Evolutionary conservation across 2,888 invertebrate genomes (phyloP).

Genomic region (Leucania comma): DNA sequence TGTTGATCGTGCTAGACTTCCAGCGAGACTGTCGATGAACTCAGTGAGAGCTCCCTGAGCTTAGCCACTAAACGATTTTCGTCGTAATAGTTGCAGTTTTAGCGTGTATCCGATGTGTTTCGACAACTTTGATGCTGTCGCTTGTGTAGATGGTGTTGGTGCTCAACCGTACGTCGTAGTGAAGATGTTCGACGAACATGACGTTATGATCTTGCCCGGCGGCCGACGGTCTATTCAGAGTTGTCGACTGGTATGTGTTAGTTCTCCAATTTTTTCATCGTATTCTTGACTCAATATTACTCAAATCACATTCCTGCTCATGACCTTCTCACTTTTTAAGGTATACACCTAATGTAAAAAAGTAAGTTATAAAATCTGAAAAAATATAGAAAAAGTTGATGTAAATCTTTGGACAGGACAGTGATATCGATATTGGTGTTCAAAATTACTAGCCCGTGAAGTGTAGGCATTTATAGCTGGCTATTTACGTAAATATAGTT

Average conservation of each 20-base stretch:
- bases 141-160: slow-evolving; percentile 34
- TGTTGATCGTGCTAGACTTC: slow-evolving; percentile 65
- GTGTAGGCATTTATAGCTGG: slow-evolving; percentile 48
- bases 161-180: slow-evolving; percentile 38
- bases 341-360: slow-evolving; percentile 45
- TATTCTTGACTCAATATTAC: slow-evolving; percentile 56
- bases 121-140: slow-evolving; percentile 53
- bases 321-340: slow-evolving; percentile 38
- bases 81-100: slow-evolving; percentile 54
- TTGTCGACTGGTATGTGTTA: slow-evolving; percentile 53
- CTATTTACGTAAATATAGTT: slow-evolving; percentile 57
- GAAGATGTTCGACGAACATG: slow-evolving; percentile 33
- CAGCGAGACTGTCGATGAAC: slow-evolving; percentile 32
- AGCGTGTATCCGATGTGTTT: slow-evolving; percentile 41
- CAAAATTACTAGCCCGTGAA: slow-evolving; percentile 46
- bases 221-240: slow-evolving; percentile 39
- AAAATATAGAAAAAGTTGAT: slow-evolving; percentile 58
- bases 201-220: slow-evolving; percentile 20
- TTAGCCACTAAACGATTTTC: slow-evolving; percentile 33
- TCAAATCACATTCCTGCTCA: slow-evolving; percentile 61
- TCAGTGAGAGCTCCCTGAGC: slow-evolving; percentile 46
- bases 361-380: slow-evolving; percentile 50
- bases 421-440: slow-evolving; percentile 56
- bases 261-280: slow-evolving; percentile 47
- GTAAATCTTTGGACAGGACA: slow-evolving; percentile 43